Evolutionary conservation across 2,888 invertebrate species (phyloP).

Genomic region (Fragum whitleyi): DNA sequence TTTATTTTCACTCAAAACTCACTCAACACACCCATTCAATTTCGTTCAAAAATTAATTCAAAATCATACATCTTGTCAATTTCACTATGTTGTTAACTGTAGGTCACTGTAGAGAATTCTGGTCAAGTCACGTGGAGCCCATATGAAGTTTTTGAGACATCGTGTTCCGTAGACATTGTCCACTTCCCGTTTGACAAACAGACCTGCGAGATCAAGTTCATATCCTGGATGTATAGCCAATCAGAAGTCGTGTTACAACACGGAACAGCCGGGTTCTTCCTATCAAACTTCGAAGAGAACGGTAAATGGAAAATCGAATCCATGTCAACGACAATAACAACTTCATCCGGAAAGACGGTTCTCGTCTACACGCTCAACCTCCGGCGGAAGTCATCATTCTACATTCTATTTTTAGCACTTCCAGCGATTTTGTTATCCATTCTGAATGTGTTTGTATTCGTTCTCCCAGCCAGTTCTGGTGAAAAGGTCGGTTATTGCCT

Average conservation of each 20-base stretch:
- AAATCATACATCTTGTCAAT: too few species aligned
- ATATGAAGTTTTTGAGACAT: slow-evolving; percentile 66
- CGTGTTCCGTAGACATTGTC: slow-evolving; percentile 61
- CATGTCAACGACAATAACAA: slow-evolving; percentile 46
- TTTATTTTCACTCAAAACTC: too few species aligned
- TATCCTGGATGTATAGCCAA: slow-evolving; percentile 57
- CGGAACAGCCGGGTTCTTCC: slow-evolving; percentile 52
- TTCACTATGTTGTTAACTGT: too few species aligned
- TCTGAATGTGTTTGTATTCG: slow-evolving; percentile 60
- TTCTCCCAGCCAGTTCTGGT: slow-evolving; percentile 59
- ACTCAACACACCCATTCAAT: too few species aligned
- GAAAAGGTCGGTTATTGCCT: slow-evolving; percentile 61
- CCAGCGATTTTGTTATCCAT: slow-evolving; percentile 55
- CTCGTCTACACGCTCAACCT: slow-evolving; percentile 52
- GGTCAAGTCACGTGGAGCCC: slow-evolving; percentile 65
- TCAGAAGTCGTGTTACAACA: slow-evolving; percentile 38
- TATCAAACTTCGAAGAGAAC: slow-evolving; percentile 61
- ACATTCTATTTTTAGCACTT: slow-evolving; percentile 54
- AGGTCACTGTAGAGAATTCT: slow-evolving; percentile 37
- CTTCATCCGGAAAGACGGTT: slow-evolving; percentile 40
- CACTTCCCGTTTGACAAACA: slow-evolving; percentile 70
- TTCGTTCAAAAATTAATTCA: too few species aligned
- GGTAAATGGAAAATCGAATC: slow-evolving; percentile 58
- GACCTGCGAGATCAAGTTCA: slow-evolving; percentile 61
- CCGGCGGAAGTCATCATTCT: slow-evolving; percentile 54